A percentile compares a stretch with the other conserved stretches of the same genome.
Conservation (phyloP, 2,888 invertebrate species). For the Arrhopalites spinosus region DNA sequence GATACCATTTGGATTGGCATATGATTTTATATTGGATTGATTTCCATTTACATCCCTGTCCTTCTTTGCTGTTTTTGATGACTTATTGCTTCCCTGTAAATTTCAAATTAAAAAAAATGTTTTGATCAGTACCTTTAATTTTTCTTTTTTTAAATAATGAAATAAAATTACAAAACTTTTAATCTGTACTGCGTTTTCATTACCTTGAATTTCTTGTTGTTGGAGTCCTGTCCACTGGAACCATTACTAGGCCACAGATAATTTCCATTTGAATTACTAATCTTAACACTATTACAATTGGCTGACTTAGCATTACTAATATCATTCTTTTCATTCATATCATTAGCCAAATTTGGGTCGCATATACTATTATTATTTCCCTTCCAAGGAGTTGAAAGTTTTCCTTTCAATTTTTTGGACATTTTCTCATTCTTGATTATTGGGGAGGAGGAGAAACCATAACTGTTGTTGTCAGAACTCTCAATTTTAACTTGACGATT, state of each 20-base stretch:
- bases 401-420: not conserved
- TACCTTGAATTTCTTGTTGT: no score
- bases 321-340: not conserved
- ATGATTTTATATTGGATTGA: not conserved
- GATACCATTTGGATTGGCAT: not conserved
- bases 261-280: constrained; percentile 27
- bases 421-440: not conserved
- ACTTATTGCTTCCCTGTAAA: not conserved
- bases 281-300: constrained; percentile 17
- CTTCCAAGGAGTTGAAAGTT: not conserved
- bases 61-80: not conserved
- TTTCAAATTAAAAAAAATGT: not conserved
- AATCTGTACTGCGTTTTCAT: no score
- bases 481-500: not conserved
- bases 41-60: not conserved
- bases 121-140: no score
- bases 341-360: not conserved
- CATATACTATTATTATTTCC: constrained; percentile 7
- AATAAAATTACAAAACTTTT: no score
- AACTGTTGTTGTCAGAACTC: not conserved
- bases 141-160: no score
- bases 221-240: not conserved
- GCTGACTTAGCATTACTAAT: constrained; percentile 8
- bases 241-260: constrained; percentile 3
- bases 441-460: not conserved